Evolutionary conservation across 2,113 vertebrate species (phyloP).

Genomic region (Pluvianellus socialis): DNA sequence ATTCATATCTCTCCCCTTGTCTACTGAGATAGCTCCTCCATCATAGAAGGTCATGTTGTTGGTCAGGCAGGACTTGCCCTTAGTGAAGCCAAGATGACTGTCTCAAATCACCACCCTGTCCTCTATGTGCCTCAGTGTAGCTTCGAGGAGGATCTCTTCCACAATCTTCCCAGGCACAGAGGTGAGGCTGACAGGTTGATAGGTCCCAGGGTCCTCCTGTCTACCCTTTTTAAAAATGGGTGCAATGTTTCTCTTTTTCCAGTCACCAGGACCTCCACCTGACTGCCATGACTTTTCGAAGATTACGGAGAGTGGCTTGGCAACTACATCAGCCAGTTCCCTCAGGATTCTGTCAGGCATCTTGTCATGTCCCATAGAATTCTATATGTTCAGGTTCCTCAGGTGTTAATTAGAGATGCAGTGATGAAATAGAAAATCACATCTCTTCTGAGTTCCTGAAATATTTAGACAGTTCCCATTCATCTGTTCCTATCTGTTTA

Average conservation of each 20-base stretch:
- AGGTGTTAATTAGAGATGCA: not conserved
- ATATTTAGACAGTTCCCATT: not conserved
- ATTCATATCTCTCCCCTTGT: not conserved
- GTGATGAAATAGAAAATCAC: not conserved
- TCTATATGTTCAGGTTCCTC: not conserved
- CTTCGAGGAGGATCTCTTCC: not conserved
- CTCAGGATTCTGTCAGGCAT: not conserved
- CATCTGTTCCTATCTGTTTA: not conserved
- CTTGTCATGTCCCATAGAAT: not conserved
- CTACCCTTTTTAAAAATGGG: not conserved
- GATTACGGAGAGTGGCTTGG: not conserved
- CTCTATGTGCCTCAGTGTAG: not conserved
- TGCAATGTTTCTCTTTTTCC: not conserved
- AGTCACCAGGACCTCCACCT: not conserved
- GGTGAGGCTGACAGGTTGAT: not conserved
- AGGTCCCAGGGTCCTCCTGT: not conserved
- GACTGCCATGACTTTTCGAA: not conserved
- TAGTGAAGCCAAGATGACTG: not conserved
- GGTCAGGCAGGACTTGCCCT: not conserved
- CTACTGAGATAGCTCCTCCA: not conserved
- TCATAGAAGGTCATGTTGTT: not conserved
- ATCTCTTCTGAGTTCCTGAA: not conserved
- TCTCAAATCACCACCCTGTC: not conserved
- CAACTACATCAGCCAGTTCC: not conserved
- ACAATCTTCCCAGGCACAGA: not conserved